Evolutionary conservation across 2,888 invertebrate genomes (phyloP).

Genomic region (Noctuana brunneofusca): DNA sequence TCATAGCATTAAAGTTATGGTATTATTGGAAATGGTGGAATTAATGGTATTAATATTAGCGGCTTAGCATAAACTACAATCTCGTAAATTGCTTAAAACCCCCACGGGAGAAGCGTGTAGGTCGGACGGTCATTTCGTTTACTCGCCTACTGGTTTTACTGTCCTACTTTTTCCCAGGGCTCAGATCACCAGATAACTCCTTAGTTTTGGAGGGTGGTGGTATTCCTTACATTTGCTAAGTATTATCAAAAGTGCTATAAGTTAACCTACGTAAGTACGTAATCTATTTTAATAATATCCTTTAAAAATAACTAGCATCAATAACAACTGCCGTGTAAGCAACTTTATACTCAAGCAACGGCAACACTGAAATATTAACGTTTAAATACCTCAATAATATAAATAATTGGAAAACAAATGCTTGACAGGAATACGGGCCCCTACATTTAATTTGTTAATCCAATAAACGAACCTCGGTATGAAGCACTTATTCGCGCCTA

Average conservation of each 20-base stretch:
- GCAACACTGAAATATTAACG: neutral
- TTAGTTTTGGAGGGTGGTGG: no score
- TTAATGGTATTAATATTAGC: neutral
- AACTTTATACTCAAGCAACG: neutral
- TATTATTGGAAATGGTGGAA: no score
- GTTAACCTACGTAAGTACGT: no score
- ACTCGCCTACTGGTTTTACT: neutral
- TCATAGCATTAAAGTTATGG: no score
- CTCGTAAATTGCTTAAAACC: no score
- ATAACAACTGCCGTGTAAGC: neutral
- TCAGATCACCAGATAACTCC: no score
- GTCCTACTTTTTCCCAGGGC: neutral
- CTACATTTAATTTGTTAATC: conserved; percentile 18
- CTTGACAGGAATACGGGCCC: conserved; percentile 5
- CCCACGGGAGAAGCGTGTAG: neutral
- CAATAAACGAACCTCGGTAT: conserved; percentile 18
- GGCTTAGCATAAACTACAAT: neutral
- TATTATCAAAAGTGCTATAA: no score
- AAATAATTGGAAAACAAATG: neutral
- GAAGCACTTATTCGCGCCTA: conserved; percentile 38
- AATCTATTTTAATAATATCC: no score
- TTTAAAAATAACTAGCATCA: neutral
- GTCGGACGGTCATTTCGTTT: neutral
- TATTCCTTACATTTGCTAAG: no score
- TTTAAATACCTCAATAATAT: neutral